Evolutionary conservation across 1,140 invertebrate species (phyloP).

Genomic region (Melanaphis sacchari): DNA sequence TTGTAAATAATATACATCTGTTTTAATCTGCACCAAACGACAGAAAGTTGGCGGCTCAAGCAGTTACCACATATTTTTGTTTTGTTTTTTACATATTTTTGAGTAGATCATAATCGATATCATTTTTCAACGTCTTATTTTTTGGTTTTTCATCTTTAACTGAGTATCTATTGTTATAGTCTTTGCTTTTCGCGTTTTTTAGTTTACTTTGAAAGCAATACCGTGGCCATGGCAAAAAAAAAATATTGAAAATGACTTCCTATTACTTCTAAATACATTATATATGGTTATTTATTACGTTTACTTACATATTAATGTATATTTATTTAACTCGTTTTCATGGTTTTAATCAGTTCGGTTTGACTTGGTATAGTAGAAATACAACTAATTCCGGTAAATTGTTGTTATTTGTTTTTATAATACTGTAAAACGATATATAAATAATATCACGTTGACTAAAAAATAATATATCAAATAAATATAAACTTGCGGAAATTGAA

Average conservation of each 20-base stretch:
- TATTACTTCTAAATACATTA: neutral
- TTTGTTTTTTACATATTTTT: neutral
- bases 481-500: conserved; percentile 33
- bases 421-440: neutral
- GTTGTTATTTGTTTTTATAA: neutral
- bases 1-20: neutral
- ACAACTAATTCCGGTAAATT: neutral
- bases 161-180: too few relatives aligned
- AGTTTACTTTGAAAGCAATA: too few relatives aligned
- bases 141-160: too few relatives aligned
- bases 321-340: neutral
- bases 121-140: too few relatives aligned
- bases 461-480: neutral
- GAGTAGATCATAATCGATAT: neutral
- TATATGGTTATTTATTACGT: neutral
- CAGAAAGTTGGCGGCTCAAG: neutral
- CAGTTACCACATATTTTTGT: too few relatives aligned
- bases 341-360: neutral
- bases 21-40: neutral
- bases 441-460: too few relatives aligned
- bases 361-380: too few relatives aligned
- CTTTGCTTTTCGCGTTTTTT: too few relatives aligned
- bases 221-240: neutral
- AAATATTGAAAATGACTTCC: neutral
- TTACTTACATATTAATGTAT: neutral